Evolutionary conservation across 2,888 invertebrate genomes (phyloP).

Genomic region (Listrodromus nycthemerus): DNA sequence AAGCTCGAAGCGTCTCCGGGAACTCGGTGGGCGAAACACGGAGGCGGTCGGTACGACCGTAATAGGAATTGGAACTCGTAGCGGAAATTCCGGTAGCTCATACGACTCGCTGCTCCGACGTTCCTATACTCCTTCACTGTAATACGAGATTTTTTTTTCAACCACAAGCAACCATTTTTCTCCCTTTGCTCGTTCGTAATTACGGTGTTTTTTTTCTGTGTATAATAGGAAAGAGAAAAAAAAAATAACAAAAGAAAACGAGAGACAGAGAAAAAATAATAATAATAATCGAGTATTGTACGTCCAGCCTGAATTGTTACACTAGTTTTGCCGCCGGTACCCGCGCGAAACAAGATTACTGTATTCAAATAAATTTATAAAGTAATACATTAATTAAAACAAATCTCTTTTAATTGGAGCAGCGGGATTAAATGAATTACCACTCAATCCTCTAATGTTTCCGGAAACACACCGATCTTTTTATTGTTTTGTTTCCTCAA

Average conservation of each 20-base stretch:
- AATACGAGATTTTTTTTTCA: constrained; percentile 29
- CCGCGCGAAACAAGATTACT: neutral
- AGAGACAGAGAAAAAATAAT: neutral
- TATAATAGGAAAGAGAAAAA: constrained; percentile 33
- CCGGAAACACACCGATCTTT: neutral
- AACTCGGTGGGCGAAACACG: constrained; percentile 39
- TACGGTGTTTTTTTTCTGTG: constrained; percentile 29
- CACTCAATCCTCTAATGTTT: neutral
- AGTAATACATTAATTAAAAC: constrained; percentile 3
- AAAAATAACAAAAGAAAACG: neutral
- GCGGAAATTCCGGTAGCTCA: constrained; percentile 64
- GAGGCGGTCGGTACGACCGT: constrained; percentile 65
- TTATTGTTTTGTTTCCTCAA: neutral
- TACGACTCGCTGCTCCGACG: constrained; percentile 24
- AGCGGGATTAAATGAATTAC: neutral
- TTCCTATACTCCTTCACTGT: constrained; percentile 2
- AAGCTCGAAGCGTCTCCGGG: constrained; percentile 1
- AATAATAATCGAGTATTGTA: constrained; percentile 12
- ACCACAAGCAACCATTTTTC: constrained; percentile 25
- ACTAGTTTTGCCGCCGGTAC: neutral
- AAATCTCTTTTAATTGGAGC: neutral
- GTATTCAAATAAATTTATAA: constrained; percentile 23
- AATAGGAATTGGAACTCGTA: constrained; percentile 71
- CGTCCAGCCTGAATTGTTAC: constrained; percentile 13
- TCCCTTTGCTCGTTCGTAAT: constrained; percentile 31